Evolutionary conservation across 2,888 invertebrate species (phyloP).

Genomic region (Eupithecia insigniata): DNA sequence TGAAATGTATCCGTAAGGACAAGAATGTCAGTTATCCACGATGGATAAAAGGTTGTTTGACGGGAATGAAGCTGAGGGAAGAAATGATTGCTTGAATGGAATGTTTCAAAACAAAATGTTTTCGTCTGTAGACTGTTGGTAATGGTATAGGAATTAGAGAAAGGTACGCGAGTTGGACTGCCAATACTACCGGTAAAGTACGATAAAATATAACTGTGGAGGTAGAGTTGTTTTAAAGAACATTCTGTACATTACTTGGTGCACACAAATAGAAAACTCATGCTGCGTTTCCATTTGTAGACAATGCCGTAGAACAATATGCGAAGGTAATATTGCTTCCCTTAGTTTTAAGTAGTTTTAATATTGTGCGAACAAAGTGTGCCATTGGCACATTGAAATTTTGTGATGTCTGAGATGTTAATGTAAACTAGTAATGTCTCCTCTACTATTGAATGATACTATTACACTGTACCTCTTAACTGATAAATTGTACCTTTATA

Average conservation of each 20-base stretch:
- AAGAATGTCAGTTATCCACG: constrained; percentile 62
- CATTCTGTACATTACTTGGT: constrained; percentile 26
- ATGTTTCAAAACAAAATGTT: neutral
- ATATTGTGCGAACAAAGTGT: constrained; percentile 52
- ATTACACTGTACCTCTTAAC: constrained; percentile 37
- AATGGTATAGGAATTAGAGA: constrained; percentile 22
- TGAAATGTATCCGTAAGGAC: constrained; percentile 71
- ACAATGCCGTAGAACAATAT: constrained; percentile 43
- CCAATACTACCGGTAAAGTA: constrained; percentile 35
- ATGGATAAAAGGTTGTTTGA: constrained; percentile 47
- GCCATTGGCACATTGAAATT: constrained; percentile 53
- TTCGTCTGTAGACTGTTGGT: neutral
- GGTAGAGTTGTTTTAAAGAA: constrained; percentile 23
- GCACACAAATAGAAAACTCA: constrained; percentile 34
- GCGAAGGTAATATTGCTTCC: constrained; percentile 56
- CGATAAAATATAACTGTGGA: constrained; percentile 44
- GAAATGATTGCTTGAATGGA: constrained; percentile 43
- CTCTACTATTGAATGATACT: constrained; percentile 44
- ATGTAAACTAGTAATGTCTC: constrained; percentile 39
- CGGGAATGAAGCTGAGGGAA: constrained; percentile 55
- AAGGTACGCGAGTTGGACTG: constrained; percentile 12
- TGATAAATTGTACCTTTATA: constrained; percentile 30
- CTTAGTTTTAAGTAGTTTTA: constrained; percentile 53
- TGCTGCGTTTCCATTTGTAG: constrained; percentile 34
- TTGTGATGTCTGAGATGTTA: constrained; percentile 49